Evolutionary conservation across 2,797 vertebrate genomes (phyloP), one percentile per base, ranked within the genome.

Genomic region (Cuniculus paca): DNA sequence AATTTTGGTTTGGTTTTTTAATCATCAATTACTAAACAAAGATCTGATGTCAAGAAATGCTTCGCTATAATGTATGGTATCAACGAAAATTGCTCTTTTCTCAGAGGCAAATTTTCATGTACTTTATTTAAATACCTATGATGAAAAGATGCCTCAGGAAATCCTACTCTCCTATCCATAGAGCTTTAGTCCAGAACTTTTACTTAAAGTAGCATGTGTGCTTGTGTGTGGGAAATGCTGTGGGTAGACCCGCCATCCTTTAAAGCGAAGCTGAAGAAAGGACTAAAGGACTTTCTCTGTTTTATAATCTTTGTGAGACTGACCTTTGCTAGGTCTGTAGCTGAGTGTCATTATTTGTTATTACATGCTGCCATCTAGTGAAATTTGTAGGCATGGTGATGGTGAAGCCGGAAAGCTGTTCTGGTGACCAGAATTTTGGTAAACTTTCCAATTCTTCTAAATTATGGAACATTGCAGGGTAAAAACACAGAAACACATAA

Each of bases 361-460:
- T 82, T 75, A 1, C 28, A 45, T 95, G 88, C 96, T 97, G 97
- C 97, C 97, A 91, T 81, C 97, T 98, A 98, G 96, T 95, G 97
- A 91, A 39, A 81, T 0, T 28, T 34, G 7, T 28, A 20, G 56
- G 24, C 34, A 13, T 77, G 31, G 16, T 0, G 2, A 42, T n/a
- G 52, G 65, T 26, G 22, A 82, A 36, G 56, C 16, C 24, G 24
- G 2, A 77, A 16, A 10, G 12, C 31, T 75, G 19, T 17, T 58
- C 4, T 1, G 10, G 13, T 2, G 45, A 86, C 45, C 36, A 86
- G 50, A 92, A 82, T 75, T 88, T 81, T 88, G 60, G 22, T 85
- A 63, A 72, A 34, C n/a, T 54, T 54, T 54, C 17, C 0, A 20
- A 31, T 80, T 77, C 39, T 75, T 48, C 61, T 26, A 45, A 72